phyloP scores from a whole-genome alignment of 1,140 invertebrate genomes.

The Rhyacophila brunnea region DNA sequence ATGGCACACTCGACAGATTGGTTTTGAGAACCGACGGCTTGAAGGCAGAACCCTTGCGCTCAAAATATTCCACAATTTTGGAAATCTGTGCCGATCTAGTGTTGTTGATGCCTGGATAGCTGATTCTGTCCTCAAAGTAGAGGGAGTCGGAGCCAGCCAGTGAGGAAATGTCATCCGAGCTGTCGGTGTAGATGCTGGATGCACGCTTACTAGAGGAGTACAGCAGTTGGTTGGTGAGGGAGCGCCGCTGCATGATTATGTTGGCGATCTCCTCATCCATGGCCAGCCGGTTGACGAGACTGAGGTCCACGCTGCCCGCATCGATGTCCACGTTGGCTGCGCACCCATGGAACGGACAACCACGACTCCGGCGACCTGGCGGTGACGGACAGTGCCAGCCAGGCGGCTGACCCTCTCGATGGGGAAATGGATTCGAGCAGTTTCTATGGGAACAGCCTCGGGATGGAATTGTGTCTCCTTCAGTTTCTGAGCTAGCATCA shows the following conservation, averaged over 20 bases:
- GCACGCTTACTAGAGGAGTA: constrained; percentile 67
- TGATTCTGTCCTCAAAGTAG: constrained; percentile 66
- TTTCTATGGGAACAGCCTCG: constrained; percentile 12
- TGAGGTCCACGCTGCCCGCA: constrained; percentile 39
- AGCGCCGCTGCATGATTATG: constrained; percentile 41
- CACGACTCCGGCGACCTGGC: constrained; percentile 18
- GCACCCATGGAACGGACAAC: constrained; percentile 24
- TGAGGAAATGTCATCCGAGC: constrained; percentile 80
- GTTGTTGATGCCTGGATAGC: constrained; percentile 47
- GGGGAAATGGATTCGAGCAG: constrained; percentile 11
- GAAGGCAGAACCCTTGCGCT: constrained; percentile 65
- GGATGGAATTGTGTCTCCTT: constrained; percentile 20
- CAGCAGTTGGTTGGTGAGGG: constrained; percentile 50
- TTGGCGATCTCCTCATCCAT: constrained; percentile 48
- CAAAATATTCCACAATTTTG: constrained; percentile 86
- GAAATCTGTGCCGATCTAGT: constrained; percentile 70
- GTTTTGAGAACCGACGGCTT: constrained; percentile 39
- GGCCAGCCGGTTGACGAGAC: constrained; percentile 46
- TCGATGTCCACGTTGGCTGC: constrained; percentile 41
- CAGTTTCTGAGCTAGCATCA: constrained; percentile 19
- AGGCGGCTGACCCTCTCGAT: constrained; percentile 27
- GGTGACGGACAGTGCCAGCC: constrained; percentile 25
- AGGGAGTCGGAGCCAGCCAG: constrained; percentile 70
- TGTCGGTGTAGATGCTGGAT: constrained; percentile 83
- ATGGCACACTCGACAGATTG: constrained; percentile 7